Percentiles rank a stretch among this genome's conserved stretches.
Conservation (phyloP, 64 coral and sea anemone genomes). For the Platygyra sinensis region DNA sequence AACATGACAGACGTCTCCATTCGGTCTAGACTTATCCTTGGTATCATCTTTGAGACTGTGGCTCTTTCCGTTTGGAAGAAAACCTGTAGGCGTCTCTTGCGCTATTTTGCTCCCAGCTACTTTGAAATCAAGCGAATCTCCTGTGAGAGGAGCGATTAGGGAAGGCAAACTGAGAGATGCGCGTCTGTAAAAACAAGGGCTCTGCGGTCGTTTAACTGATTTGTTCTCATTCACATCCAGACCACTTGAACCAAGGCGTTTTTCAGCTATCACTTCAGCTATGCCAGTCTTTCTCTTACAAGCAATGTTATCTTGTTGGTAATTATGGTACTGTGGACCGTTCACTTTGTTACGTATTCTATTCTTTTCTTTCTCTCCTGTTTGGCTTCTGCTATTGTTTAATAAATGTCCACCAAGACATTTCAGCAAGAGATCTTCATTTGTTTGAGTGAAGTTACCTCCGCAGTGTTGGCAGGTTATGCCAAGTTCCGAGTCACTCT, state of each 20-base stretch:
- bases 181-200: background rate
- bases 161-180: slow-evolving; percentile 3
- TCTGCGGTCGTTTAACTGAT: background rate
- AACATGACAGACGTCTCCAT: background rate
- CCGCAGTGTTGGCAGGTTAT: background rate
- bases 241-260: background rate
- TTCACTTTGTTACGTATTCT: background rate
- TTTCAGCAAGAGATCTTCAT: background rate
- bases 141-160: background rate
- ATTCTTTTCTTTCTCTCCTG: background rate
- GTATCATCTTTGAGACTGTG: background rate
- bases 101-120: background rate
- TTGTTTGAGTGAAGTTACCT: background rate
- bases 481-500: background rate
- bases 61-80: background rate
- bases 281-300: background rate
- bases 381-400: background rate
- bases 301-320: background rate
- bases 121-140: background rate
- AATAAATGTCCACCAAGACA: background rate
- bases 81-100: background rate
- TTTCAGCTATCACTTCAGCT: background rate
- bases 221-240: background rate
- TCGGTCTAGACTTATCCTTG: background rate
- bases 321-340: background rate